Evolutionary conservation across 2,797 vertebrate species (phyloP), one percentile per base, ranked within the genome.

Genomic region (Nothura maculosa): DNA sequence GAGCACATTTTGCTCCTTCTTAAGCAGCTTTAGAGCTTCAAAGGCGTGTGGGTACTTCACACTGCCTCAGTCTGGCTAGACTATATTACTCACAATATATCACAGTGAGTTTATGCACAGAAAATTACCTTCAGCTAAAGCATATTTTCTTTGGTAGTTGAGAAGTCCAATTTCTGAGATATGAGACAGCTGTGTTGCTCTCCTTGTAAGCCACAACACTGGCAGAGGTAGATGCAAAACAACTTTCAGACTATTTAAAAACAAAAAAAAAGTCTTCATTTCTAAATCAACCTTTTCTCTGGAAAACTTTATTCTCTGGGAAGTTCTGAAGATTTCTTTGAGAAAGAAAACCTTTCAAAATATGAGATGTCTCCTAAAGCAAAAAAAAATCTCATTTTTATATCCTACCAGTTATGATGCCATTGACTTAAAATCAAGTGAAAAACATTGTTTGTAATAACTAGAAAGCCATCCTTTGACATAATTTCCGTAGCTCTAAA

Each of bases 201-300:
- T 90, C 70, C 6, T 32, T 74, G 43, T 74, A 82, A 90, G 11
- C 12, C 32, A 24, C 0, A 1, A 22, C 63, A 6, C 30, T 80
- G 75, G 57, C 17, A 89, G 80, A 84, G 30, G 60, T 79, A 34
- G n/a, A 91, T 84, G 47, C 36, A 73, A 87, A 92, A 34, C 62
- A 88, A 63, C 22, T 67, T 61, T 81, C n/a, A 86, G 40, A 6
- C 6, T 4, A 20, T 85, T 93, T 72, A 82, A 87, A 92, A 82
- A 85, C 57, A 90, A 90, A 95, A 90, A 95, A 89, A 86, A 85
- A 64, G 8, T 1, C 54, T 81, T 64, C 5, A 34, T 34, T 87
- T 8, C 10, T 82, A 42, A 61, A 90, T 24, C 9, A 11, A 62
- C 8, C 40, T 80, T 57, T 72, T 22, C 28, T 22, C 28, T 77